These are phyloP conservation scores for Ctenopoma multispine DNA, from an alignment of 2,797 vertebrate genomes.

Conservation along the genomic window DNA sequence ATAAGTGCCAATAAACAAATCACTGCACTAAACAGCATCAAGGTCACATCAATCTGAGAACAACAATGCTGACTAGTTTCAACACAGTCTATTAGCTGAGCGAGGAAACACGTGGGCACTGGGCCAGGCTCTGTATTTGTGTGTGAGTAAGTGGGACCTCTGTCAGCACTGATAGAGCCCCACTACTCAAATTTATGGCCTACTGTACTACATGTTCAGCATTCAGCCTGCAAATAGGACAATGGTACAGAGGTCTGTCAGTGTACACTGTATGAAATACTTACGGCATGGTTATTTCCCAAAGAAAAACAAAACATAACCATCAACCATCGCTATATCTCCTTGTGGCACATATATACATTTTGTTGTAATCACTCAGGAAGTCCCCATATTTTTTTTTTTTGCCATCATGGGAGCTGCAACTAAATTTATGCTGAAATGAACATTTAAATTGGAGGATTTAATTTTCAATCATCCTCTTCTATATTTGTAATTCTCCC, in stretches of 20 bases:
- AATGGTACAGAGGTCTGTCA: slow-evolving; percentile 38
- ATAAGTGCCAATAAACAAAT: slow-evolving; percentile 88
- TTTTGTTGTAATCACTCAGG: no score
- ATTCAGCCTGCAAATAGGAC: slow-evolving; percentile 74
- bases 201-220: slow-evolving; percentile 73
- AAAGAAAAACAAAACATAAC: no score
- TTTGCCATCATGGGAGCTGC: no score
- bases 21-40: slow-evolving; percentile 83
- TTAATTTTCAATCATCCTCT: neutral
- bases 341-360: no score
- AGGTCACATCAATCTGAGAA: slow-evolving; percentile 86
- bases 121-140: slow-evolving; percentile 57
- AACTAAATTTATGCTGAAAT: slow-evolving; percentile 2
- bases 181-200: slow-evolving; percentile 80
- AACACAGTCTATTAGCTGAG: slow-evolving; percentile 81
- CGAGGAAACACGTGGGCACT: slow-evolving; percentile 59
- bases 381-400: no score
- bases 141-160: slow-evolving; percentile 58
- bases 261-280: slow-evolving; percentile 1
- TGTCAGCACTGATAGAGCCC: slow-evolving; percentile 78
- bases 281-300: neutral
- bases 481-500: neutral
- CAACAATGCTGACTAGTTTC: slow-evolving; percentile 84
- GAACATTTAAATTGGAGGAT: slow-evolving; percentile 2
- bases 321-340: no score